phyloP scores from a whole-genome alignment of 2,888 invertebrate species.

The Mallateleia sp. region DNA sequence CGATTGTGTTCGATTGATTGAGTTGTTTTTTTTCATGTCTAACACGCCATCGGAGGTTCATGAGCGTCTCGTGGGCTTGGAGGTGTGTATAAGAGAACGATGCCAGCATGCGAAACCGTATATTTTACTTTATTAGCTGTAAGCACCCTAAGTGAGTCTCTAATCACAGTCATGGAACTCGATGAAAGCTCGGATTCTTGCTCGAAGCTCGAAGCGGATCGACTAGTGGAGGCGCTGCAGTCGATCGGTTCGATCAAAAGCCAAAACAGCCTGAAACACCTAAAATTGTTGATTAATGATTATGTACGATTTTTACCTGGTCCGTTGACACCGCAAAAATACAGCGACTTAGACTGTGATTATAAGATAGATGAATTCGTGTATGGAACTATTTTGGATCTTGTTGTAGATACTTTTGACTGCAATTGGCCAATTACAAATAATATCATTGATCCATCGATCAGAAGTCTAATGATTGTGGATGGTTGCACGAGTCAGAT shows the following conservation, averaged over 20 bases:
- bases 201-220: conserved; percentile 79
- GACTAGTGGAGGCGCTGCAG: conserved; percentile 88
- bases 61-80: too few species aligned
- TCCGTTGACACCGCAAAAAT: conserved; percentile 92
- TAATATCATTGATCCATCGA: conserved; percentile 89
- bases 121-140: conserved; percentile 78
- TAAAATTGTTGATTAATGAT: conserved; percentile 82
- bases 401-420: conserved; percentile 90
- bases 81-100: too few species aligned
- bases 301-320: conserved; percentile 90
- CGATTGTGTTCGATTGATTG: too few species aligned
- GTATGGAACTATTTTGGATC: conserved; percentile 90
- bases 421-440: conserved; percentile 91
- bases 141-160: conserved; percentile 87
- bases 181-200: conserved; percentile 61
- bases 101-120: conserved; percentile 29
- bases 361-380: conserved; percentile 89
- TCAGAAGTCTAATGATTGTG: conserved; percentile 90
- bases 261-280: conserved; percentile 86
- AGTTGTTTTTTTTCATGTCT: too few species aligned
- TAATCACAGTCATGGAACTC: conserved; percentile 85
- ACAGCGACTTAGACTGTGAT: conserved; percentile 91
- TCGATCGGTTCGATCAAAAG: conserved; percentile 87
- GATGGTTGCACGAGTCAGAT: conserved; percentile 90
- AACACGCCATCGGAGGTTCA: too few species aligned